Evolutionary conservation across 2,113 vertebrate genomes (phyloP).

Genomic region (Anser cygnoides): DNA sequence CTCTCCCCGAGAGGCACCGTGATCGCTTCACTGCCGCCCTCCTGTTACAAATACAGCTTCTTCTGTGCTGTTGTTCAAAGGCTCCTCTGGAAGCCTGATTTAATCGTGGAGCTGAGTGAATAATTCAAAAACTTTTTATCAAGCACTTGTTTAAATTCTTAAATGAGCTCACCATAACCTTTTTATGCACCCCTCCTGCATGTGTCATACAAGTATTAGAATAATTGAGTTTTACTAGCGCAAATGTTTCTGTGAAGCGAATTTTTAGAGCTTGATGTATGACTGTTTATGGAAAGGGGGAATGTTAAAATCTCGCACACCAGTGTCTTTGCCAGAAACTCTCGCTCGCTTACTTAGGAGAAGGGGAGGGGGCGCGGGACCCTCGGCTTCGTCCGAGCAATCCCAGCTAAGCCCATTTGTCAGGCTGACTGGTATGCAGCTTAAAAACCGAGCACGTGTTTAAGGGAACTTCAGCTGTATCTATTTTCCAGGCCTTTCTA

Average conservation of each 20-base stretch:
- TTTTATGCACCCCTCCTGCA: conserved; percentile 28
- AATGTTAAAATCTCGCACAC: conserved; percentile 56
- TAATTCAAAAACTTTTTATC: conserved; percentile 58
- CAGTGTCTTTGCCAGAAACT: conserved; percentile 31
- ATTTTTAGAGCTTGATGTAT: conserved; percentile 68
- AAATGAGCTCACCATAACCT: conserved; percentile 66
- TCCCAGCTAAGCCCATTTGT: background rate
- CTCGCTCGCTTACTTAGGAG: background rate
- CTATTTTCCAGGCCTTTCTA: background rate
- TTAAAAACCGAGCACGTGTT: background rate
- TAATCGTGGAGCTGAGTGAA: conserved; percentile 38
- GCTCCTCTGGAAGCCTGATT: conserved; percentile 27
- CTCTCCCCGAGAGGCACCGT: background rate
- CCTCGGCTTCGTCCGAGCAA: background rate
- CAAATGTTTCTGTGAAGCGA: conserved; percentile 55
- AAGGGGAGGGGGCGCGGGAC: background rate
- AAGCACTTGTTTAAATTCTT: conserved; percentile 65
- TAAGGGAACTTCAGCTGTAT: background rate
- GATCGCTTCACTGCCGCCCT: conserved; percentile 9
- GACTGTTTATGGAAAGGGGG: conserved; percentile 55
- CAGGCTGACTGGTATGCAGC: background rate
- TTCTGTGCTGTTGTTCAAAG: conserved; percentile 51
- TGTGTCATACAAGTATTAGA: conserved; percentile 64
- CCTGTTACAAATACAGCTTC: background rate
- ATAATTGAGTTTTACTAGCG: conserved; percentile 57